Percentiles rank a stretch among this genome's conserved stretches.
phyloP scores from a whole-genome alignment of 2,797 vertebrate species.

The Phoeniculus purpureus region DNA sequence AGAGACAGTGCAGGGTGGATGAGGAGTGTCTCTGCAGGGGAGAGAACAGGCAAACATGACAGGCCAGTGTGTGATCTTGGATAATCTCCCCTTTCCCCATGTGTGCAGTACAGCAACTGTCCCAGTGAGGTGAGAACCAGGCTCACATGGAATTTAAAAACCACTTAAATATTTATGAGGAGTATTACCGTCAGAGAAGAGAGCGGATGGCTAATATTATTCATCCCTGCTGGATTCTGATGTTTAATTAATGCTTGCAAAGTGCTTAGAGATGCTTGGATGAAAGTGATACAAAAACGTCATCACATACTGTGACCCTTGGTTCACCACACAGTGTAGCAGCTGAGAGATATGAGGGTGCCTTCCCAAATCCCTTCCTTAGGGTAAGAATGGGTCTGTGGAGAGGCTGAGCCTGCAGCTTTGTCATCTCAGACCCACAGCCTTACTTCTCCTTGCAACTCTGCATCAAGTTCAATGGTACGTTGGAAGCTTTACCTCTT shows the following conservation, averaged over 20 bases:
- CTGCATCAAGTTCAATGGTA: not conserved
- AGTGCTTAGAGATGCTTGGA: slow-evolving; percentile 53
- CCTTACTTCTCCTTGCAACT: not conserved
- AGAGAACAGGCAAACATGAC: not conserved
- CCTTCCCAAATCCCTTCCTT: not conserved
- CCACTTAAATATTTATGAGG: slow-evolving; percentile 28
- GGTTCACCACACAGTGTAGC: not conserved
- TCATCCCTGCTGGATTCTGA: slow-evolving; percentile 43
- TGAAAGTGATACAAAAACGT: slow-evolving; percentile 18
- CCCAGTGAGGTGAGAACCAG: not conserved
- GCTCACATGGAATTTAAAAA: not conserved
- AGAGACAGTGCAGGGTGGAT: rapidly evolving
- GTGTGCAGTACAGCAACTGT: not conserved
- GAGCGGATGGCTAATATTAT: slow-evolving; percentile 32
- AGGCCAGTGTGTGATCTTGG: not conserved
- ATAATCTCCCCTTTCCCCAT: not conserved
- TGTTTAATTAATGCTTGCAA: slow-evolving; percentile 57
- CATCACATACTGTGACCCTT: not conserved
- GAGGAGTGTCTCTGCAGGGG: not conserved
- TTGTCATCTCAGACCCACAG: not conserved
- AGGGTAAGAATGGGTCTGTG: not conserved
- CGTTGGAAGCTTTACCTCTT: not conserved
- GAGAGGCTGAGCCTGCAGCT: not conserved
- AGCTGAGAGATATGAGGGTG: not conserved
- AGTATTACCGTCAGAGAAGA: slow-evolving; percentile 22